Conservation (phyloP, 2,797 vertebrate genomes). For the Cygnus olor region DNA sequence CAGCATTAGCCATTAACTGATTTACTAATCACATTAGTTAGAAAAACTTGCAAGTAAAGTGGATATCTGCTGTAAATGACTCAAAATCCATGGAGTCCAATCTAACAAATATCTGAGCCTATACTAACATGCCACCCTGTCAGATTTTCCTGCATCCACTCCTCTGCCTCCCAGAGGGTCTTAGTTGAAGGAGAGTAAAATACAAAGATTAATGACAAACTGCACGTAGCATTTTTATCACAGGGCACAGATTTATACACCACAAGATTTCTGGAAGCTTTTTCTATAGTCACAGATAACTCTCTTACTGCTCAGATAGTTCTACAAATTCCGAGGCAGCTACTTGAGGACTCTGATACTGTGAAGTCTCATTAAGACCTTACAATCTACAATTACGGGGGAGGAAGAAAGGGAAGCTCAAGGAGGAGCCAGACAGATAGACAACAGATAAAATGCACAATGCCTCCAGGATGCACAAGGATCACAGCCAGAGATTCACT, state of each 20-base stretch:
- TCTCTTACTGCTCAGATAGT: not conserved
- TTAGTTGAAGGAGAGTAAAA: not conserved
- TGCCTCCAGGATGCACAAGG: not conserved
- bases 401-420: not conserved
- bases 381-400: not conserved
- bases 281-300: not conserved
- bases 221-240: not conserved
- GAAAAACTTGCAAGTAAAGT: constrained; percentile 24
- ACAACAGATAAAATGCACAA: not conserved
- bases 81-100: not conserved
- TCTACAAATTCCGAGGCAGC: not conserved
- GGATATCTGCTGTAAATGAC: not conserved
- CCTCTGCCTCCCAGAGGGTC: not conserved
- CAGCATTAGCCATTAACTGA: constrained; percentile 40
- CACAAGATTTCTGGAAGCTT: not conserved
- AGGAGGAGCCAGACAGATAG: not conserved
- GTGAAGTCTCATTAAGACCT: not conserved
- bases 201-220: not conserved
- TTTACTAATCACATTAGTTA: constrained; percentile 29
- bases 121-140: not conserved
- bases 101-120: not conserved
- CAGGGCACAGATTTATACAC: not conserved
- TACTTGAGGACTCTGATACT: not conserved
- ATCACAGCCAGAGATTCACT: not conserved
- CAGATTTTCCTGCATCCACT: not conserved